Base-by-base conservation (phyloP, 2,113 vertebrate species). In the Thamnaconus septentrionalis region DNA sequence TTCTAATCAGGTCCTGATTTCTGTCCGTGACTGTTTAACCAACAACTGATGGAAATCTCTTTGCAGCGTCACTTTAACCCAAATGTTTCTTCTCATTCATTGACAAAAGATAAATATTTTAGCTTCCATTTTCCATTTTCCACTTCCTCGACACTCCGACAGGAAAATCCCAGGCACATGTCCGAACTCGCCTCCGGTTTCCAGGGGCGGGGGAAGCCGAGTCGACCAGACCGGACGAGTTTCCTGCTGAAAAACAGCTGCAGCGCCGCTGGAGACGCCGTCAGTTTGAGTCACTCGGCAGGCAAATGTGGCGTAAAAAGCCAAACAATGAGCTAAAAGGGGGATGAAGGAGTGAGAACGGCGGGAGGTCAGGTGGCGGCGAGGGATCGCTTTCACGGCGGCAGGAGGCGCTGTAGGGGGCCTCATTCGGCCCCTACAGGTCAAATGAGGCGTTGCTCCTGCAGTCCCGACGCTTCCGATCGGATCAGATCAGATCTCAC, bases 271-370 rank as follows among this genome's bases (percentile, higher is more conserved):
- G 61, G 8, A 64, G 18, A 61, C 56, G 12, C 0, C 4, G 3
- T 3, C 7, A 41, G 60, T 6, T 70, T 66, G 40, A 47, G 50
- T 8, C 53, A 1, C 10, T 43, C 61, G 51, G 11, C 8, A 11
- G n/a, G 67, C 41, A n/a, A 10, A 73, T 66, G 61, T 73, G 61
- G 48, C 57, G 49, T 64, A 53, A 77, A 31, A 78, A 78, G 48
- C 66, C 54, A 66, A 73, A 65, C 70, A 73, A 40, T 1, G 31
- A 51, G 48, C 46, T 66, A 6, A 69, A 69, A 66, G 53, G 61
- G 18, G 41, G 6, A 12, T 10, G 39, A 8, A 66, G 67, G 58
- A 59, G n/a, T 39, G 31, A 53, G 43, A 56, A 40, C 10, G 10
- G 12, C 18, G 18, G 3, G 50, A 5, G 4, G 59, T n/a, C 0